Evolutionary conservation across 2,888 invertebrate species (phyloP), one percentile per base, ranked within the genome.

Genomic region (Branchipolynoe longqiensis): DNA sequence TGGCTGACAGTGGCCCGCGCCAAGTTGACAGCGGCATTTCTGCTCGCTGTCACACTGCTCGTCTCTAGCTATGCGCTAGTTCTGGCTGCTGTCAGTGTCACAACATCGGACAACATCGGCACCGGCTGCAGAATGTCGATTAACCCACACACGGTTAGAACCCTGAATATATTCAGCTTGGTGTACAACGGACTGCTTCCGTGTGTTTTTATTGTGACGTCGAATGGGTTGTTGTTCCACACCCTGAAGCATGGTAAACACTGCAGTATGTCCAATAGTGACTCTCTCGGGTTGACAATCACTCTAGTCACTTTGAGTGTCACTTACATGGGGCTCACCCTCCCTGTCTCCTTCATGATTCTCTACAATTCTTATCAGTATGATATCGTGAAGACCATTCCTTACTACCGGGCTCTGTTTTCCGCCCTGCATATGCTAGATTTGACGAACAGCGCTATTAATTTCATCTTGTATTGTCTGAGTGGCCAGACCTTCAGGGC

Each of bases 391-490:
- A 69, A 1, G 18, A 48, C 48, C 38, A 69, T 38, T 33, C 69
- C 4, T 28, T 31, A 14, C 2, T 31, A 62, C 1, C 33, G 33
- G 1, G 18, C 38, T 0, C 1, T 69, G 36, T 69, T 8, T 38
- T 18, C 36, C 18, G 36, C 18, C 18, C n/a, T 69, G 3, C 38
- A 69, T 22, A 18, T 38, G 38, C 12, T 69, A 22, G 69, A 69
- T 25, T 3, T 69, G 0, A 12, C 38, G 22, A 69, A 69, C 38
- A 69, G 69, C 25, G 69, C 69, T 4, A 22, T 69, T 4, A 69
- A 69, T n/a, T 69, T 69, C n/a, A 38, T 38, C n/a, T 38, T 69
- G 1, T 69, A 69, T 38, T 69, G 69, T 18, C 18, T 69, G 8
- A 69, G 36, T 69, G 69, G 36, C 38, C 36, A 33, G 6, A 69